These are phyloP conservation scores for Acrossocheilus wenchowensis DNA, from an alignment of 2,797 vertebrate genomes.

Conservation along the genomic window DNA sequence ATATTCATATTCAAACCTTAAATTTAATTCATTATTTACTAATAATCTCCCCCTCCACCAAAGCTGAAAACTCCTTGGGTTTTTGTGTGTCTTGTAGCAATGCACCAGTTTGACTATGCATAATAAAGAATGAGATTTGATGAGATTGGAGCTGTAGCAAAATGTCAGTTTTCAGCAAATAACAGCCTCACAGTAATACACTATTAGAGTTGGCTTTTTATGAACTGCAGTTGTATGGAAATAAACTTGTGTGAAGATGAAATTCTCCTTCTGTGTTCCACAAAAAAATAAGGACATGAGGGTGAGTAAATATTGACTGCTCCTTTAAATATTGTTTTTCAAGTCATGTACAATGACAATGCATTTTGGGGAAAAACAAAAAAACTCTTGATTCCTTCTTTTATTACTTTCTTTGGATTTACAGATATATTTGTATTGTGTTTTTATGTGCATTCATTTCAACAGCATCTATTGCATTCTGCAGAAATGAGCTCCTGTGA, in stretches of 20 bases:
- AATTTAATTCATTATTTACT: not conserved
- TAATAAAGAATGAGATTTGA: not conserved
- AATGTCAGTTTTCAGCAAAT: not conserved
- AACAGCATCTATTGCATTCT: not conserved
- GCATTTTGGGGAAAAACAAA: not conserved
- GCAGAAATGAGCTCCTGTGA: not conserved
- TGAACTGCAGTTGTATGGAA: not conserved
- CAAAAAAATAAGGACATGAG: not conserved
- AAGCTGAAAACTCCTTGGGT: not conserved
- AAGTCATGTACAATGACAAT: not conserved
- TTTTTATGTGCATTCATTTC: not conserved
- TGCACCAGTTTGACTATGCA: not conserved
- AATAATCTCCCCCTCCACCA: not conserved
- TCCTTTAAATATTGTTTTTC: conserved; percentile 2
- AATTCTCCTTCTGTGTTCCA: not conserved
- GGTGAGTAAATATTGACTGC: not conserved
- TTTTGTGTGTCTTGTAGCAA: not conserved
- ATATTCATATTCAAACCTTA: not conserved
- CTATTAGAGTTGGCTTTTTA: not conserved
- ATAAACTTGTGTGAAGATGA: not conserved
- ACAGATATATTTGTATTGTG: conserved; percentile 7
- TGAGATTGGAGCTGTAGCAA: too few relatives aligned
- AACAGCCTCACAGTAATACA: not conserved
- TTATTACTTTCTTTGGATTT: conserved; percentile 16
- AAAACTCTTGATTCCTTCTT: not conserved